Base-by-base conservation (phyloP, 2,113 vertebrate genomes). In the Pelobates fuscus region DNA sequence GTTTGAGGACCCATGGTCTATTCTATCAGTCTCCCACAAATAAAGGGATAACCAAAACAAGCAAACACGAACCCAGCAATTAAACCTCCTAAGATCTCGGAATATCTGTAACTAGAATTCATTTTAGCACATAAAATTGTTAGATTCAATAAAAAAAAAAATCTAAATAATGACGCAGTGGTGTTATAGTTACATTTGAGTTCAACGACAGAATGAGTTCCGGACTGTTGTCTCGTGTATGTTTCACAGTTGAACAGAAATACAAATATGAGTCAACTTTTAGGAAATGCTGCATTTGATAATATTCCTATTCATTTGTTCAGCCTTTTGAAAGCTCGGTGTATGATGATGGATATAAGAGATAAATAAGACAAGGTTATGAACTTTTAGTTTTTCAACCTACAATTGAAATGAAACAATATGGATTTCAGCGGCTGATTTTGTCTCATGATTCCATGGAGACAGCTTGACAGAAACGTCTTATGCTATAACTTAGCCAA, bases 331-430 rank as follows among this genome's bases (percentile, higher is more conserved):
- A 72, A 44, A 54, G 46, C 29, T 25, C 32, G 21, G 20, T 32
- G 29, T 44, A 49, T 72, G 70, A 72, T 72, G 60, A 72, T 72
- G 43, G 59, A 63, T 72, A 63, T 63, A 29, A 63, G 46, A 63
- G 57, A 49, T 72, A 43, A 63, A 72, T 72, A 44, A 71, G 60
- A 46, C 44, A 37, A 20, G 59, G 70, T 72, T 29, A 52, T 54
- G 44, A 64, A 64, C 59, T 63, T 54, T 49, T 25, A 63, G 59
- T 52, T 72, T 72, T 54, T 52, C 58, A 52, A 63, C 26, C 59
- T 21, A 32, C 70, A 54, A 72, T 72, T 32, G 44, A 72, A 20
- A 63, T 12, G 29, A 59, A 72, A 72, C 70, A 63, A 63, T 72
- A 63, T 63, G 59, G 59, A 72, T 72, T 52, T 72, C 26, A 63